Percentiles rank a stretch among this genome's conserved stretches.
Evolutionary conservation across 2,888 invertebrate species (phyloP).

Genomic region (Ectemnius continuus): DNA sequence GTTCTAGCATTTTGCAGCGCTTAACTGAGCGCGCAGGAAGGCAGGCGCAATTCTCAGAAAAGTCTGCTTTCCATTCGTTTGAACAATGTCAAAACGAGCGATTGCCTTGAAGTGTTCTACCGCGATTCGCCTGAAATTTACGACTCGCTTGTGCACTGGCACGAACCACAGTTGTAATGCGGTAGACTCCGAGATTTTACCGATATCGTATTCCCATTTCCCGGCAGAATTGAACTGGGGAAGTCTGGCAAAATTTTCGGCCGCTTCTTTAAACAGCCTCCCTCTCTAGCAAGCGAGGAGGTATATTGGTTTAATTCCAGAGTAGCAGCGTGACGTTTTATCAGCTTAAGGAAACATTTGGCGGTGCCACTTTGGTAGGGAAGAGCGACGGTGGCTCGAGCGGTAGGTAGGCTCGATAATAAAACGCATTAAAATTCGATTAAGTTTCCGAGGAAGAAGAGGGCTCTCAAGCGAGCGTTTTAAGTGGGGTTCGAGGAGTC

Average conservation of each 20-base stretch:
- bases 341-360: constrained; percentile 33
- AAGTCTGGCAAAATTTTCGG: too few species aligned
- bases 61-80: constrained; percentile 51
- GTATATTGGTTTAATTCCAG: constrained; percentile 5
- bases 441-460: constrained; percentile 41
- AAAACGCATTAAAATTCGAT: constrained; percentile 59
- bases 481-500: constrained; percentile 44
- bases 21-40: constrained; percentile 34
- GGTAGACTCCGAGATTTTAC: too few species aligned
- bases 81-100: constrained; percentile 57
- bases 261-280: too few species aligned
- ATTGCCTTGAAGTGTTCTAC: constrained; percentile 41
- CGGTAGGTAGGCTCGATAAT: constrained; percentile 43
- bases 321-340: constrained; percentile 11
- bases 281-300: too few species aligned
- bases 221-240: too few species aligned
- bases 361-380: constrained; percentile 36
- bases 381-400: constrained; percentile 29
- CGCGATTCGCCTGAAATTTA: constrained; percentile 18
- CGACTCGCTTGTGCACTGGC: constrained; percentile 18
- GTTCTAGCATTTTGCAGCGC: constrained; percentile 21
- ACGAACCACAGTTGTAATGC: too few species aligned
- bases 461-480: constrained; percentile 28
- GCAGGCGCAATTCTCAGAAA: constrained; percentile 43
- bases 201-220: too few species aligned